Evolutionary conservation across 2,113 vertebrate genomes (phyloP).

Genomic region (Oreochromis tanganicae): DNA sequence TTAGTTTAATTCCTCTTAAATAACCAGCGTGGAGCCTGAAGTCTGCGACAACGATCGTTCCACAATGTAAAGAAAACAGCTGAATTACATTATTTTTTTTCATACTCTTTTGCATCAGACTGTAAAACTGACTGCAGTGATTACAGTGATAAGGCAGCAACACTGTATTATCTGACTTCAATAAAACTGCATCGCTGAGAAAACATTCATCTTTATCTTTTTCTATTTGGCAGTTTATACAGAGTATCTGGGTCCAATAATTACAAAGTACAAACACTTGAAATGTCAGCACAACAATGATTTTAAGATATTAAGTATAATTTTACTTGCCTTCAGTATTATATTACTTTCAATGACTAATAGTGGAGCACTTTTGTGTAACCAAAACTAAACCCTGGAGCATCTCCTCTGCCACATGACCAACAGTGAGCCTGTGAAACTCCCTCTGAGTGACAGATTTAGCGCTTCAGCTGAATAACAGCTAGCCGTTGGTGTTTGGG

Average conservation of each 20-base stretch:
- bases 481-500: accelerated
- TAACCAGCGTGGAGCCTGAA: background rate
- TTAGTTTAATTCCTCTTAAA: background rate
- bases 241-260: background rate
- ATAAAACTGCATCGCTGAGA: background rate
- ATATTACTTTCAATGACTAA: background rate
- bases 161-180: background rate
- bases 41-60: background rate
- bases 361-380: background rate
- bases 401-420: background rate
- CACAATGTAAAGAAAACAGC: background rate
- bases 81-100: background rate
- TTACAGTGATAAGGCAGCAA: background rate
- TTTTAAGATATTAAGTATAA: background rate
- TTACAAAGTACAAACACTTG: background rate
- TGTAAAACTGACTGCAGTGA: background rate
- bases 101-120: background rate
- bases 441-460: background rate
- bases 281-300: background rate
- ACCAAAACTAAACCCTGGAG: accelerated
- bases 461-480: background rate
- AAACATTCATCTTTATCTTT: background rate
- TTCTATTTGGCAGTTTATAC: background rate
- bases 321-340: background rate
- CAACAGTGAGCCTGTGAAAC: background rate